Base-by-base conservation (phyloP, 2,888 invertebrate species). In the Ennomos fuscantarius region DNA sequence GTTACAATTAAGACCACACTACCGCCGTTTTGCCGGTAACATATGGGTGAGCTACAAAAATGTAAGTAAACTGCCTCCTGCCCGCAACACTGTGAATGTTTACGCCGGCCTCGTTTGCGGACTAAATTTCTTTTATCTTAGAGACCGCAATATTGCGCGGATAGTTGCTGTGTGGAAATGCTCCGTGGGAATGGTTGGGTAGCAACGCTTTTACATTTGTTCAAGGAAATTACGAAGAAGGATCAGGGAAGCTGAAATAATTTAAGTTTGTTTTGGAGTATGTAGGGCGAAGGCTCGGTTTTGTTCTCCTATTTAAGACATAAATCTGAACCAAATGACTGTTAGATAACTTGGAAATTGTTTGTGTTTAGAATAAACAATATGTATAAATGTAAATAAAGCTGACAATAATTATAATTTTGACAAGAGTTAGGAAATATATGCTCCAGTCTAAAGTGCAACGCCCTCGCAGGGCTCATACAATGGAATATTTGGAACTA, bases 1-100 rank as follows among this genome's bases (percentile, higher is more conserved):
- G 66, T 73, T 71, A 76, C 76, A 79, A 79, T 79, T 79, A 79
- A 74, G 76, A 66, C 60, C 62, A 58, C 66, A 60, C 62, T 69
- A 66, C 65, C 64, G 63, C 61, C 67, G 59, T 64, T 63, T 64
- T 54, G 62, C 66, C 63, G 60, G 70, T 66, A 72, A 72, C 79
- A 78, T 72, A 73, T 79, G 78, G 73, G 46, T 32, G 53, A 65
- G 68, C 68, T 60, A 73, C 72, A 77, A 74, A 76, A 76, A 73
- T 76, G 68, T 75, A 68, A 70, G 71, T 68, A 72, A 65, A 71
- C 70, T 70, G 68, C 58, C 67, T 64, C 60, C 63, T 55, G 40
- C 48, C 55, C 56, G 54, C 61, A 60, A 55, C 44, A 40, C 54
- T 66, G 62, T 64, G 64, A 66, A 69, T 73, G 68, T 69, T 76